A percentile compares a stretch with the other conserved stretches of the same genome.
phyloP scores from a whole-genome alignment of 2,888 invertebrate species.

The Lasiommata megera region DNA sequence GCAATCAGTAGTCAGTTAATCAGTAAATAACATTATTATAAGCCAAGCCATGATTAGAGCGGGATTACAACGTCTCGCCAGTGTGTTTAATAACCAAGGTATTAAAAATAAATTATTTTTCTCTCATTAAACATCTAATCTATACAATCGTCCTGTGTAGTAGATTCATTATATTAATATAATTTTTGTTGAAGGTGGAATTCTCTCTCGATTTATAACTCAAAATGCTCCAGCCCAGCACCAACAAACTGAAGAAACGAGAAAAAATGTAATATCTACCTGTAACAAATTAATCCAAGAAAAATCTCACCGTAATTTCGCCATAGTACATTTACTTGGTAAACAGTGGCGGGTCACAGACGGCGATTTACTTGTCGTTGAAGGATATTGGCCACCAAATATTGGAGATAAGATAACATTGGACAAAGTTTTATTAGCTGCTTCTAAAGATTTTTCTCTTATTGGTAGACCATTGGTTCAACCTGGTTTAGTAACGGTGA shows the following conservation, averaged over 20 bases:
- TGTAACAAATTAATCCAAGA: constrained; percentile 84
- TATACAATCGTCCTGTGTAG: too few species aligned
- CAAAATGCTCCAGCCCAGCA: constrained; percentile 48
- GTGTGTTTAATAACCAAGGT: constrained; percentile 56
- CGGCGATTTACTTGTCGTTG: constrained; percentile 91
- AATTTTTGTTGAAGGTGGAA: constrained; percentile 50
- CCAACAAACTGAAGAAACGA: constrained; percentile 47
- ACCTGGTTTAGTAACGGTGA: constrained; percentile 86
- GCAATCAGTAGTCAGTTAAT: background rate
- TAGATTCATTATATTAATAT: too few species aligned
- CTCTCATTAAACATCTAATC: too few species aligned
- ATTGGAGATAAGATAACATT: constrained; percentile 89
- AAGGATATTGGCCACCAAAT: constrained; percentile 92
- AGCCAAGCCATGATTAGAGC: constrained; percentile 63
- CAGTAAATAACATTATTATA: constrained; percentile 22
- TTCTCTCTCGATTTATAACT: constrained; percentile 61
- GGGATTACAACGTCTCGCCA: constrained; percentile 57
- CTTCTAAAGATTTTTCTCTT: constrained; percentile 89
- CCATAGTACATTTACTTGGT: constrained; percentile 89
- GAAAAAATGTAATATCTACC: constrained; percentile 80
- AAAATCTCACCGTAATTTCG: constrained; percentile 86
- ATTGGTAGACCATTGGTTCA: constrained; percentile 90
- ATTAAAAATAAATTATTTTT: constrained; percentile 10
- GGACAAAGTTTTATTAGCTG: constrained; percentile 92
- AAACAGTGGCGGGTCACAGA: constrained; percentile 92